Percentiles rank a stretch among this genome's conserved stretches.
Conservation (phyloP, 2,797 vertebrate genomes). For the Notamacropus eugenii region DNA sequence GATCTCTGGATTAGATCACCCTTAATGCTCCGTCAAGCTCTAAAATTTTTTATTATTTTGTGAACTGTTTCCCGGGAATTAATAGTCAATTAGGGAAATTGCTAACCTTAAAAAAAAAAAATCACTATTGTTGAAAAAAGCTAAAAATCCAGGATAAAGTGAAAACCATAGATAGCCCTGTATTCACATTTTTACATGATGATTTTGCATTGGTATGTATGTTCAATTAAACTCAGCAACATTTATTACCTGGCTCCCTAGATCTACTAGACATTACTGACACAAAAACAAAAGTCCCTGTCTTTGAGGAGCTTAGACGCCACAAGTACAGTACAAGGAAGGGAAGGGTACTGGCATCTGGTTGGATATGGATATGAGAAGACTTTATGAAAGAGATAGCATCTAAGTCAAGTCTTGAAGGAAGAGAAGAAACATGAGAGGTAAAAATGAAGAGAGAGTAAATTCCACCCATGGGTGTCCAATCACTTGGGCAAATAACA, state of each 20-base stretch:
- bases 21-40: not conserved
- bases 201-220: not conserved
- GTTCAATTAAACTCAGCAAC: not conserved
- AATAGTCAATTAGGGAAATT: not conserved
- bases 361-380: not conserved
- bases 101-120: constrained; percentile 24
- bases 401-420: not conserved
- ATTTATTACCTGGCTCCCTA: not conserved
- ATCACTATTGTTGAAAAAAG: not conserved
- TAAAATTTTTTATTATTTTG: not conserved
- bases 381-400: not conserved
- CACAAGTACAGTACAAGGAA: not conserved
- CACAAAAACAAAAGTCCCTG: not conserved
- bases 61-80: not conserved
- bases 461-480: not conserved
- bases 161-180: not conserved
- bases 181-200: not conserved
- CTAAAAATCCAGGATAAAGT: constrained; percentile 15
- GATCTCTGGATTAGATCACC: not conserved
- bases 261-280: not conserved
- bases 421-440: not conserved
- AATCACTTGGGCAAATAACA: not conserved
- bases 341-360: not conserved
- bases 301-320: not conserved
- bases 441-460: not conserved